These are phyloP conservation scores for Eulacestoma nigropectus DNA, from an alignment of 2,113 vertebrate species.

Conservation along the genomic window DNA sequence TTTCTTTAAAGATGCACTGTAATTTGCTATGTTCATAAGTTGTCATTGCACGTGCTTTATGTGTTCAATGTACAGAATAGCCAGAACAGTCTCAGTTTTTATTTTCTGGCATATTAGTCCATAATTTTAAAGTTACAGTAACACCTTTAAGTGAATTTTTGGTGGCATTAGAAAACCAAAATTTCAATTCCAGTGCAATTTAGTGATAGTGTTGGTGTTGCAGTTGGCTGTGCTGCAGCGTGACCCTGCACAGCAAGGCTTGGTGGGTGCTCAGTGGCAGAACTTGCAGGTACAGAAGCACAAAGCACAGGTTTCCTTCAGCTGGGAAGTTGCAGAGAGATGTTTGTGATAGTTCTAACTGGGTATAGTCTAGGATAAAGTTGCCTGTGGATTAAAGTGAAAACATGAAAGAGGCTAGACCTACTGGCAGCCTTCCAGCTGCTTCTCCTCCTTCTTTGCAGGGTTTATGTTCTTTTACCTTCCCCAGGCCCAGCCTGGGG, in stretches of 20 bases:
- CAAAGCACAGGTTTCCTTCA: neutral
- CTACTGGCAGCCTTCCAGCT: conserved; percentile 30
- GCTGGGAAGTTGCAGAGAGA: neutral
- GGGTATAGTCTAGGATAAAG: neutral
- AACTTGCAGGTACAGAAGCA: neutral
- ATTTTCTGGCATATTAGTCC: neutral
- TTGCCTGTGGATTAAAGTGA: neutral
- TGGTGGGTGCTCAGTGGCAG: neutral
- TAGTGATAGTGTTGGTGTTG: neutral
- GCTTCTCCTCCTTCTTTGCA: neutral
- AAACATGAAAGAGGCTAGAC: neutral
- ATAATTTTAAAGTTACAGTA: neutral
- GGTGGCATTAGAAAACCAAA: neutral
- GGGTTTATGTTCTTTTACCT: conserved; percentile 50
- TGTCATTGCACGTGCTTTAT: neutral
- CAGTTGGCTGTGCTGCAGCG: neutral
- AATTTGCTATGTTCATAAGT: neutral
- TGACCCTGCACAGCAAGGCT: neutral
- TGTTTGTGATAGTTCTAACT: neutral
- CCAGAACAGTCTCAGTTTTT: neutral
- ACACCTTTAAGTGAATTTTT: neutral
- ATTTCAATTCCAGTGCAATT: neutral
- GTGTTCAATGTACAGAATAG: neutral
- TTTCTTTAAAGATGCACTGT: neutral
- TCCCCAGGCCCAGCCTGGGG: neutral